Base-by-base conservation (phyloP, 1,140 invertebrate genomes). In the Neodiprion pinetum region DNA sequence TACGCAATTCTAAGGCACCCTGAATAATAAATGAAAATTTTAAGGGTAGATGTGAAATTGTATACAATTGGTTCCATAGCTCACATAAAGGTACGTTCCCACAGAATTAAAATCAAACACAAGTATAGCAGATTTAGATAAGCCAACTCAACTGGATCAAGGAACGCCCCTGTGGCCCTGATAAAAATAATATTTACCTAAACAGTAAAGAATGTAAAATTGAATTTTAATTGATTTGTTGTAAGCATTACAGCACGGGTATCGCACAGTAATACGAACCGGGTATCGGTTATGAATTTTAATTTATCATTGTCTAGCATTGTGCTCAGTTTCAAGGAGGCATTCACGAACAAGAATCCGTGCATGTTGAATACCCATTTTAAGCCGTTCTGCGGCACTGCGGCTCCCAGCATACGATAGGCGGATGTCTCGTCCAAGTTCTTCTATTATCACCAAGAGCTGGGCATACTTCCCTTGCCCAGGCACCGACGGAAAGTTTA, bases 371-470 rank as follows among this genome's bases (percentile, higher is more conserved):
- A 96, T 95, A 23, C 93, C 92, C 80, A 95, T 90, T 85, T 96
- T 96, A 11, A 96, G 86, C 48, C 94, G 88, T 83, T 96, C 95
- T 14, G 93, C 91, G 17, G 94, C 94, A 73, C 91, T 93, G 80
- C 94, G 94, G 81, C 93, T 95, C n/a, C 94, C 94, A 48, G 94
- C 91, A 82, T 96, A 96, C 1, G 94, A 94, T 47, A 95, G 92
- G 71, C 94, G 89, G 80, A 96, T 94, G 80, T 96, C 95, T 81
- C 94, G 92, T 50, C 94, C 94, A 84, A 96, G 92, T 87, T 96
- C 95, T 82, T 96, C 95, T 74, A 96, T 94, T n/a, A 96, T 93
- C 14, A 93, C 91, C 75, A 96, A 82, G 70, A 96, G 82, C 77
- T 95, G 94, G 73, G 91, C 91, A 85, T 96, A 96, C 85, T 96